A percentile compares a stretch with the other conserved stretches of the same genome.
Evolutionary conservation across 2,797 vertebrate species (phyloP).

Genomic region (Bradypodion pumilum): DNA sequence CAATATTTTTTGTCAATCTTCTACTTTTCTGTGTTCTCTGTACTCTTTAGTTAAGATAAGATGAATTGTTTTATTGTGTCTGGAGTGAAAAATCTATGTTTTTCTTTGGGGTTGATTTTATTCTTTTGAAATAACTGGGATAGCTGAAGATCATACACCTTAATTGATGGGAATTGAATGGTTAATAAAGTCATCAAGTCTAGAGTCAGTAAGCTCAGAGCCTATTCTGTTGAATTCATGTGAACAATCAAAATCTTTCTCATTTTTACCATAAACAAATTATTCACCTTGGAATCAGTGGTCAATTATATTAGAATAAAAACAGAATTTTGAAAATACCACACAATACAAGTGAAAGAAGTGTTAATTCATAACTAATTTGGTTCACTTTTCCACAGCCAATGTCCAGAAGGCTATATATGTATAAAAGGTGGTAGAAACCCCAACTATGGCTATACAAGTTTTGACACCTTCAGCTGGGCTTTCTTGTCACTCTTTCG

Average conservation of each 20-base stretch:
- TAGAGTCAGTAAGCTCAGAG: neutral
- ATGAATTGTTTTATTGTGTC: neutral
- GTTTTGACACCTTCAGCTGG: conserved; percentile 96
- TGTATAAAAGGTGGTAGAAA: conserved; percentile 85
- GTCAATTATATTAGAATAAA: neutral
- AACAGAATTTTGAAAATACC: conserved; percentile 23
- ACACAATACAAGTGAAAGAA: neutral
- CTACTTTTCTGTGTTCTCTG: neutral
- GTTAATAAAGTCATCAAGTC: neutral
- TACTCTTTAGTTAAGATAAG: neutral
- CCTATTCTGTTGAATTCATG: neutral
- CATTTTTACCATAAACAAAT: neutral
- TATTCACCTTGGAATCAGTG: neutral
- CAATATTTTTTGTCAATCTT: neutral
- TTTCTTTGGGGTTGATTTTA: neutral
- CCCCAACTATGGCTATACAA: conserved; percentile 93
- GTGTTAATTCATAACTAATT: neutral
- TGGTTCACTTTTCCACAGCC: conserved; percentile 73
- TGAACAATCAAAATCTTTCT: neutral
- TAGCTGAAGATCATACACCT: neutral
- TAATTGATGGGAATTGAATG: neutral
- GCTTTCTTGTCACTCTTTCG: conserved; percentile 94
- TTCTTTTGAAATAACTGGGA: neutral
- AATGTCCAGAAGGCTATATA: conserved; percentile 87
- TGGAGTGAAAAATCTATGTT: neutral